A percentile compares a stretch with the other conserved stretches of the same genome.
Conservation (phyloP, 2,888 invertebrate species). For the Hyposoter dolosus region DNA sequence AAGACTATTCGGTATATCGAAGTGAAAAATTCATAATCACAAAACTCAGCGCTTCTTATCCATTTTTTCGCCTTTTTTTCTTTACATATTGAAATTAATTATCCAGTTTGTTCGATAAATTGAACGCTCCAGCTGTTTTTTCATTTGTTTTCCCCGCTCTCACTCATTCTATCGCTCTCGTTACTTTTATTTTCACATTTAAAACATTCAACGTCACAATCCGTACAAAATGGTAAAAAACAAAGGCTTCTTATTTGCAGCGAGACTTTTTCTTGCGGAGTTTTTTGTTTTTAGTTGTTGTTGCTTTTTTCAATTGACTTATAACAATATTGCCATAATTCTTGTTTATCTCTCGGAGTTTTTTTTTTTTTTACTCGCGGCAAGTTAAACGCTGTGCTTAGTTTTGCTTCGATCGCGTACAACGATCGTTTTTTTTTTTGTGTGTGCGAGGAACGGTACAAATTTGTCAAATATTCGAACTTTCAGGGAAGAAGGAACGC, state of each 20-base stretch:
- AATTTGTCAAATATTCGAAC: background rate
- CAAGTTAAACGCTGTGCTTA: constrained; percentile 28
- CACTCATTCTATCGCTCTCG: constrained; percentile 26
- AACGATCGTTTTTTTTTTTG: background rate
- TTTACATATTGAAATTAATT: constrained; percentile 39
- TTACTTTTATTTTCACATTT: constrained; percentile 11
- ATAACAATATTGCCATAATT: constrained; percentile 56
- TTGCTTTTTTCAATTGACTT: constrained; percentile 43
- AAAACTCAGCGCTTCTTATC: constrained; percentile 48
- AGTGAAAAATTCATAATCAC: constrained; percentile 69
- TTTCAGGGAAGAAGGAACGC: background rate
- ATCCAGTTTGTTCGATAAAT: constrained; percentile 54
- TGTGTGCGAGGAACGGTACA: background rate
- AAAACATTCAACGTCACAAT: constrained; percentile 40
- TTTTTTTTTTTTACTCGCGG: constrained; percentile 9
- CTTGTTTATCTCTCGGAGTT: constrained; percentile 18
- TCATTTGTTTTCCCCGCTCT: constrained; percentile 26
- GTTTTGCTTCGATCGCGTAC: background rate
- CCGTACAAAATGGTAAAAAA: constrained; percentile 60
- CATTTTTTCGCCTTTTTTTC: background rate
- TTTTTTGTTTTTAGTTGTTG: constrained; percentile 32
- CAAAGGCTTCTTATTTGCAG: constrained; percentile 52
- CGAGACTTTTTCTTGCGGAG: constrained; percentile 29
- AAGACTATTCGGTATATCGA: constrained; percentile 73
- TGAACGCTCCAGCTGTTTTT: constrained; percentile 60